Evolutionary conservation across 1,140 invertebrate genomes (phyloP), one percentile per base, ranked within the genome.

Genomic region (Stenopsyche tienmushanensis): DNA sequence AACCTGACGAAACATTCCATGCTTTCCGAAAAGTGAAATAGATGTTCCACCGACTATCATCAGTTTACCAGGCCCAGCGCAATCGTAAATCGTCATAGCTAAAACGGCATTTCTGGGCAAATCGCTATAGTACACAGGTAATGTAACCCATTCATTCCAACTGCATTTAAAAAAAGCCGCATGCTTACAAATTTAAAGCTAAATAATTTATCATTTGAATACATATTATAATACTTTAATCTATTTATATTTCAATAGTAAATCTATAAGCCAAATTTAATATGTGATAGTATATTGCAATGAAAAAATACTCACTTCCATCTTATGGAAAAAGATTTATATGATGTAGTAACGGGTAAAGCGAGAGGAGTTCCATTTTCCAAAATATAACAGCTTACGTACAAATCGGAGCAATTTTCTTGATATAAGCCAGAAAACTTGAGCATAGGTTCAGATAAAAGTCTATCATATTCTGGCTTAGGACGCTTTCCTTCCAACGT

Each of bases 91-190:
- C 13, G 94, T 97, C 70, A 99, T 84, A 13, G 90, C 90, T n/a
- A 99, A 78, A 62, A 91, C 84, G 9, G 97, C 89, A 79, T 93
- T 91, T 50, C 93, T 80, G 1, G 96, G 96, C 24, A 99, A 77
- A 76, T 99, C 96, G 74, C 90, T 92, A 77, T 92, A 98, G 73
- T 90, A 88, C 8, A 99, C 82, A 1, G 97, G 97, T 60, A 99
- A 78, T 2, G 86, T 89, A 5, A 99, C 82, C 96, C 97, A 99
- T 80, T 99, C 96, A 79, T 98, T 97, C 97, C 97, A 99, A 76
- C 92, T 94, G 71, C 21, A n/a, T n/a, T n/a, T n/a, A n/a, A n/a
- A n/a, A n/a, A n/a, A n/a, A n/a, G n/a, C n/a, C n/a, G n/a, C 81
- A 77, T 62, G 57, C 70, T 8, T 34, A n/a, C n/a, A 24, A 58